These are phyloP conservation scores for Amphiprion clarkii DNA, from an alignment of 2,797 vertebrate genomes.

Conservation along the genomic window DNA sequence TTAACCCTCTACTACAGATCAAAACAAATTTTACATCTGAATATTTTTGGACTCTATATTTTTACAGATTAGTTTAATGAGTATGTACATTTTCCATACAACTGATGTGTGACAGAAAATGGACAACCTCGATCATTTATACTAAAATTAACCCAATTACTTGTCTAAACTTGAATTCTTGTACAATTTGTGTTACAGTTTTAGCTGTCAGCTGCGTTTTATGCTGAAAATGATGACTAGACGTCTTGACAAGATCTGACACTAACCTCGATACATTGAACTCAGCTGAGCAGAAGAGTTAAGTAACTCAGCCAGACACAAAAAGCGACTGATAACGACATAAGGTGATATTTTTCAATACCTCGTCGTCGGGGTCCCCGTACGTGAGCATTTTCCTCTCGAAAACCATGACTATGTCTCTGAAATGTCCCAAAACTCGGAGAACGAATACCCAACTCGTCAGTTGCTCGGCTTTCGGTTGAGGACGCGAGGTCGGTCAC, in stretches of 20 bases:
- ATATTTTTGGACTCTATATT: no score
- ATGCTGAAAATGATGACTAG: background rate
- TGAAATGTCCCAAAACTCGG: background rate
- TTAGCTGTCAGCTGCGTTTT: background rate
- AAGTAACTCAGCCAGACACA: background rate
- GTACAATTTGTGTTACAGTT: background rate
- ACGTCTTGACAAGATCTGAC: background rate
- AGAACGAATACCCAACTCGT: background rate
- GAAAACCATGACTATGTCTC: constrained; percentile 71
- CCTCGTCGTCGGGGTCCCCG: constrained; percentile 80
- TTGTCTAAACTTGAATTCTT: background rate
- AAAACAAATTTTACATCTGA: background rate
- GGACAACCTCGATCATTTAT: background rate
- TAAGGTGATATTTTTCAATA: constrained; percentile 25
- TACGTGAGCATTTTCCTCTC: constrained; percentile 76
- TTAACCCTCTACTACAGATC: background rate
- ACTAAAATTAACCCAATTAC: background rate
- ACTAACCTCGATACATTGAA: background rate
- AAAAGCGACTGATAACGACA: background rate
- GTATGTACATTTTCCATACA: background rate
- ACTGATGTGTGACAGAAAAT: background rate
- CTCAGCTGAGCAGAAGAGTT: background rate
- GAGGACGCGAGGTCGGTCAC: constrained; percentile 80
- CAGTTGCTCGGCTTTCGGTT: background rate
- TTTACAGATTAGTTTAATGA: no score